A percentile compares a stretch with the other conserved stretches of the same genome.
Conservation (phyloP, 2,113 vertebrate genomes). For the Chloropsis hardwickii region DNA sequence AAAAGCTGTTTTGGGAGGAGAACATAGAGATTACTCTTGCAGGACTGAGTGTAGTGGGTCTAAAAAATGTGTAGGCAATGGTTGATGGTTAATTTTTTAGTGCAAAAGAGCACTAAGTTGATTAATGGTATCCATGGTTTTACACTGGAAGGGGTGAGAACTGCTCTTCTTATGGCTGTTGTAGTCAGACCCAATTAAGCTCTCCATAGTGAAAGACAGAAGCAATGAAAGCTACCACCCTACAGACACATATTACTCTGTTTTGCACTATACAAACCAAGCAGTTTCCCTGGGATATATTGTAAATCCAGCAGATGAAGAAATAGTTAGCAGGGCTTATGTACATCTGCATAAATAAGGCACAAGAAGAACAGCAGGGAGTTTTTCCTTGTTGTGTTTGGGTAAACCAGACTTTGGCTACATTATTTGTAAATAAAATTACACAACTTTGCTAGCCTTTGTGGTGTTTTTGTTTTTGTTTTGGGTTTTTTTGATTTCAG, state of each 20-base stretch:
- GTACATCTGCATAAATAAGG: not conserved
- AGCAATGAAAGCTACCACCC: not conserved
- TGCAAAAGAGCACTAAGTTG: not conserved
- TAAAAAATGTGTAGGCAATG: not conserved
- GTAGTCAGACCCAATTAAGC: not conserved
- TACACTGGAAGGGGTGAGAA: not conserved
- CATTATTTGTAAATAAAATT: conserved; percentile 34
- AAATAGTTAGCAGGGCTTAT: not conserved
- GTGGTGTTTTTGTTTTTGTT: not conserved
- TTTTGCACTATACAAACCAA: not conserved
- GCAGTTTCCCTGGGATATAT: not conserved
- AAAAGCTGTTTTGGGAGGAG: not conserved
- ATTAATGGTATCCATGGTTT: not conserved
- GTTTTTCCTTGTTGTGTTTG: not conserved
- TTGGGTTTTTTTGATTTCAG: not conserved
- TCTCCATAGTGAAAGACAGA: not conserved
- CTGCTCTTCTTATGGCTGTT: not conserved
- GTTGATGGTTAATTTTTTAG: not conserved
- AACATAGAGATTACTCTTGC: not conserved
- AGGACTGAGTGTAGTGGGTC: not conserved
- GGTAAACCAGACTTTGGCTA: not conserved
- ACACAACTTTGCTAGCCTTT: not conserved
- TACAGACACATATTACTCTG: not conserved
- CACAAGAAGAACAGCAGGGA: not conserved
- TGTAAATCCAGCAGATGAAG: not conserved